These are phyloP conservation scores for Catamblyrhynchus diadema DNA, from an alignment of 2,797 vertebrate species.

Conservation along the genomic window DNA sequence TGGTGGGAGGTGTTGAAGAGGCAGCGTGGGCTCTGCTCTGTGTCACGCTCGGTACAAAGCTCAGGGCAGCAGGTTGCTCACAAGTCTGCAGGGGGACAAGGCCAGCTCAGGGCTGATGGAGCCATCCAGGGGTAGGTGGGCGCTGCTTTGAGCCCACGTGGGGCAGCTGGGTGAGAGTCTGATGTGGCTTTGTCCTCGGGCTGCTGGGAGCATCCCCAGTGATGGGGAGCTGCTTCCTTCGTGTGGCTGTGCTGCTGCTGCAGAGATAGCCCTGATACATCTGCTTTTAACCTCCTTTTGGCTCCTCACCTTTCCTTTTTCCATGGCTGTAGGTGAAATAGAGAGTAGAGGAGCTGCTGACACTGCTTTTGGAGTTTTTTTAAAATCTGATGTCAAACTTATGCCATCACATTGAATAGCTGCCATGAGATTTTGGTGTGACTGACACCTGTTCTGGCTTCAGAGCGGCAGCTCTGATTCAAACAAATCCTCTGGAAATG, in stretches of 20 bases:
- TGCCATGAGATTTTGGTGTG: constrained; percentile 9
- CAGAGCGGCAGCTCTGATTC: neutral
- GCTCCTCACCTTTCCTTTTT: neutral
- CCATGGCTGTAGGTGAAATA: neutral
- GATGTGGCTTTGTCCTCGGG: neutral
- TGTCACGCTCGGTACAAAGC: rapidly evolving
- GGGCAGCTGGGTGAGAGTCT: neutral
- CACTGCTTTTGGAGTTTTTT: neutral
- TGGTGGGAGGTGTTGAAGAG: neutral
- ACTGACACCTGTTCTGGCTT: constrained; percentile 53
- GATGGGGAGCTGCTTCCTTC: neutral
- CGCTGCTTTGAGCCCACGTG: neutral
- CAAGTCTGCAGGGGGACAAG: rapidly evolving
- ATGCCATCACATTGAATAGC: neutral
- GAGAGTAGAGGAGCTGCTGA: neutral
- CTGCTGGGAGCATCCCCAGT: neutral
- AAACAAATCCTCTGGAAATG: neutral
- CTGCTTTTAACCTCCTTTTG: neutral
- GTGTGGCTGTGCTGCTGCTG: neutral
- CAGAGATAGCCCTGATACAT: neutral
- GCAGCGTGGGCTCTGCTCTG: neutral
- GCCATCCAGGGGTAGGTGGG: neutral
- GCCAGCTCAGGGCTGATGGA: neutral
- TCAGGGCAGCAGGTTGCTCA: neutral
- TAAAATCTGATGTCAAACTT: neutral